A percentile compares a stretch with the other conserved stretches of the same genome.
These are phyloP conservation scores for Oryzias melastigma DNA, from an alignment of 2,113 vertebrate genomes.

Conservation along the genomic window DNA sequence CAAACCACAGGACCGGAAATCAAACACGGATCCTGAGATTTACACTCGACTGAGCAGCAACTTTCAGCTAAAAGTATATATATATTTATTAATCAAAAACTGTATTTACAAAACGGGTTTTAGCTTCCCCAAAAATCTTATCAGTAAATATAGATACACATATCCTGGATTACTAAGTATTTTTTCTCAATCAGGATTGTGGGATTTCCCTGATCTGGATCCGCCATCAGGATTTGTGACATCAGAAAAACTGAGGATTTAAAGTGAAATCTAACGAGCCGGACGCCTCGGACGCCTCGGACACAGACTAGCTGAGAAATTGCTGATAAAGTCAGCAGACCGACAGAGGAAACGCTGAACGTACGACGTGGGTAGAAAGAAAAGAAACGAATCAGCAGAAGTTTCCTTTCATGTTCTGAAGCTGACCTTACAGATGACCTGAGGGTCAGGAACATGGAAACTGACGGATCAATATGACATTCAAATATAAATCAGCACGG, in stretches of 20 bases:
- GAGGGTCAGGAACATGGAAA: slow-evolving; percentile 43
- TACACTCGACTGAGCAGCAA: no score
- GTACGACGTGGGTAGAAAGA: slow-evolving; percentile 1
- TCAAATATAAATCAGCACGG: slow-evolving; percentile 15
- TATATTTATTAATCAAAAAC: no score
- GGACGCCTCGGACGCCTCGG: slow-evolving; percentile 23
- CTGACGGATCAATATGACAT: slow-evolving; percentile 28
- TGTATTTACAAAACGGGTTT: no score
- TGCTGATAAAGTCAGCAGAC: slow-evolving; percentile 22
- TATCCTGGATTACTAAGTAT: no score
- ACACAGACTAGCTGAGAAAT: slow-evolving; percentile 35
- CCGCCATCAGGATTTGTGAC: slow-evolving; percentile 2
- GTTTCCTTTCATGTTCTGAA: neutral
- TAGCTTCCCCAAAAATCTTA: no score
- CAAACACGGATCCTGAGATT: no score
- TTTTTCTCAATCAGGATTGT: no score
- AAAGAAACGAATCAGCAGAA: slow-evolving; percentile 4
- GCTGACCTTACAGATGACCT: slow-evolving; percentile 5
- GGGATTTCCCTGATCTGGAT: neutral
- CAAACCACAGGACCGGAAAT: no score
- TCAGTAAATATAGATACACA: no score
- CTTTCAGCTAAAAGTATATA: no score
- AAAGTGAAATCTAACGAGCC: slow-evolving; percentile 23
- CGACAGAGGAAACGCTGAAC: slow-evolving; percentile 25
- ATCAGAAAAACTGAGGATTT: slow-evolving; percentile 18